These are phyloP conservation scores for Mimumesa dahlbomi DNA, from an alignment of 2,888 invertebrate species.

Conservation along the genomic window DNA sequence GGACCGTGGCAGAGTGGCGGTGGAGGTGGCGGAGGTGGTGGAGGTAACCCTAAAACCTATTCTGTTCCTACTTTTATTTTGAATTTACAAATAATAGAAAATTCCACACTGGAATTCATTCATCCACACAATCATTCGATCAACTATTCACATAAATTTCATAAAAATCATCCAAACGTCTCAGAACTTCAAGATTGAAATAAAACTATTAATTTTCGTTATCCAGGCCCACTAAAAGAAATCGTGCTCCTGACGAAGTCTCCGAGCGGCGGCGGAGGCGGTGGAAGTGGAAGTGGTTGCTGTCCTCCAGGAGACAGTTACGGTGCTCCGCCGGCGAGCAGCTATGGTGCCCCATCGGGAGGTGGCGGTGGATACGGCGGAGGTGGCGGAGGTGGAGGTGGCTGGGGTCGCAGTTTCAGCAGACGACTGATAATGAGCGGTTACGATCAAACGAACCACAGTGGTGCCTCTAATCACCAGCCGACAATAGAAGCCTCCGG, in stretches of 20 bases:
- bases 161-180: no score
- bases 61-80: no score
- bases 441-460: slow-evolving; percentile 19
- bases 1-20: slow-evolving; percentile 65
- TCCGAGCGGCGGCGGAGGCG: slow-evolving; percentile 78
- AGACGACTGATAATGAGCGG: slow-evolving; percentile 73
- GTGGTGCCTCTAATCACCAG: slow-evolving; percentile 2
- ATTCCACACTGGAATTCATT: no score
- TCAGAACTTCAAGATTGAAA: no score
- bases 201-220: no score
- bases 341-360: slow-evolving; percentile 70
- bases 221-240: slow-evolving; percentile 71
- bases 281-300: slow-evolving; percentile 81
- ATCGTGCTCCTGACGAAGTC: slow-evolving; percentile 80
- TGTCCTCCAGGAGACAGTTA: slow-evolving; percentile 77
- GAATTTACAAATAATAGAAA: no score
- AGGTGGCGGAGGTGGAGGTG: slow-evolving; percentile 65
- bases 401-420: slow-evolving; percentile 82
- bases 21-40: slow-evolving; percentile 67
- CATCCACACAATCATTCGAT: no score
- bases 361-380: slow-evolving; percentile 76
- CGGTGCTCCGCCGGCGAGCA: slow-evolving; percentile 72
- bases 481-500: slow-evolving; percentile 16
- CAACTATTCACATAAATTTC: no score
- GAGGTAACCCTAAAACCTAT: neutral